These are phyloP conservation scores for Xestia xanthographa DNA, from an alignment of 2,888 invertebrate genomes.

Conservation along the genomic window DNA sequence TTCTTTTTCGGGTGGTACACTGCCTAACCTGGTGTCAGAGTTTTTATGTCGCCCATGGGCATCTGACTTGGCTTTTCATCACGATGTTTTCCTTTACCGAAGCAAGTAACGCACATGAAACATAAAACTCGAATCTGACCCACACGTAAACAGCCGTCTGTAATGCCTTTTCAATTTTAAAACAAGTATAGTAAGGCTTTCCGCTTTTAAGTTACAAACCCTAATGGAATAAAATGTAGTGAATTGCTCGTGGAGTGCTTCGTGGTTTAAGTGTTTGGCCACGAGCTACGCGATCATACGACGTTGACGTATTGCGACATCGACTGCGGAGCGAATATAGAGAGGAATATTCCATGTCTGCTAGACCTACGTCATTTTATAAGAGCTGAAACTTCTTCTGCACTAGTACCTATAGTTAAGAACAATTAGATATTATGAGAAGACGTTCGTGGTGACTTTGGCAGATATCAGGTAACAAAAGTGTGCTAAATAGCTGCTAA, in stretches of 20 bases:
- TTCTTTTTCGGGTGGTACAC: no score
- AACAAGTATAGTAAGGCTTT: not conserved
- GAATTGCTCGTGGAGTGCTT: not conserved
- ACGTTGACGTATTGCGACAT: not conserved
- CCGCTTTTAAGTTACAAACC: not conserved
- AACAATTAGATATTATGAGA: no score
- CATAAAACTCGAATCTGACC: not conserved
- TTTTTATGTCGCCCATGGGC: no score
- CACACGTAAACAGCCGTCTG: not conserved
- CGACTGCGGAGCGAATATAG: no score
- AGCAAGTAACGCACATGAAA: no score
- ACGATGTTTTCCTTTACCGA: no score
- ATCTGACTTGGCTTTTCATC: no score
- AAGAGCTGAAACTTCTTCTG: not conserved
- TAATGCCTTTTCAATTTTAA: not conserved
- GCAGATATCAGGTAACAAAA: not conserved
- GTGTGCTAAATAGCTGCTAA: not conserved
- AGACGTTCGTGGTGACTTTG: not conserved
- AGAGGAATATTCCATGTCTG: not conserved
- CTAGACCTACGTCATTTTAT: not conserved
- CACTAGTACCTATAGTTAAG: no score
- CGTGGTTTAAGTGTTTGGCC: not conserved
- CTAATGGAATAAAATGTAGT: conserved; percentile 17
- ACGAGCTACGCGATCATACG: not conserved
- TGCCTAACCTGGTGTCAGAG: no score